These are phyloP conservation scores for Yasuhikotakia modesta DNA, from an alignment of 2,797 vertebrate species.

Conservation along the genomic window DNA sequence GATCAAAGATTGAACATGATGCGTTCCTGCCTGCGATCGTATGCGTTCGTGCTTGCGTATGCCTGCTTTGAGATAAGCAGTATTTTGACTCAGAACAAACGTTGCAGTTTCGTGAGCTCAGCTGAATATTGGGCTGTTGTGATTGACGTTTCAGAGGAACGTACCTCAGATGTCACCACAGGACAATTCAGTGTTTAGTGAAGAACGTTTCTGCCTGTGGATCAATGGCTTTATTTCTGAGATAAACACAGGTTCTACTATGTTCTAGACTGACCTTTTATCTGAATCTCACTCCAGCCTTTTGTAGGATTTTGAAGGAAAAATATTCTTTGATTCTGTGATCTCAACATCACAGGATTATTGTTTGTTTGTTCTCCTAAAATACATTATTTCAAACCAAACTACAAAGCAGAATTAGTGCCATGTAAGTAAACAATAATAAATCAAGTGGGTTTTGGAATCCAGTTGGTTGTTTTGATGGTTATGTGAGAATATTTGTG, in stretches of 20 bases:
- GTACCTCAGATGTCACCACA: background rate
- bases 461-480: background rate
- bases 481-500: slow-evolving; percentile 1
- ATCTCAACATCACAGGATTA: no score
- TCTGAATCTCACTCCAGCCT: no score
- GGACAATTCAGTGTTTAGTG: background rate
- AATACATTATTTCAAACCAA: no score
- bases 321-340: background rate
- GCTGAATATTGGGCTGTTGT: slow-evolving; percentile 9
- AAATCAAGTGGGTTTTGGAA: background rate
- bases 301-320: background rate
- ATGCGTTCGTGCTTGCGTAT: slow-evolving; percentile 15
- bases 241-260: no score
- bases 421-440: background rate
- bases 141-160: background rate
- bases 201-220: background rate
- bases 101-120: slow-evolving; percentile 15
- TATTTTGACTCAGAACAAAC: background rate
- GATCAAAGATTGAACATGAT: slow-evolving; percentile 23
- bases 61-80: background rate
- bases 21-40: slow-evolving; percentile 1
- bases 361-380: no score
- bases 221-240: background rate
- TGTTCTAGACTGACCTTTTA: no score
- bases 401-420: no score